phyloP scores from a whole-genome alignment of 2,797 vertebrate species.

The Smutsia gigantea region DNA sequence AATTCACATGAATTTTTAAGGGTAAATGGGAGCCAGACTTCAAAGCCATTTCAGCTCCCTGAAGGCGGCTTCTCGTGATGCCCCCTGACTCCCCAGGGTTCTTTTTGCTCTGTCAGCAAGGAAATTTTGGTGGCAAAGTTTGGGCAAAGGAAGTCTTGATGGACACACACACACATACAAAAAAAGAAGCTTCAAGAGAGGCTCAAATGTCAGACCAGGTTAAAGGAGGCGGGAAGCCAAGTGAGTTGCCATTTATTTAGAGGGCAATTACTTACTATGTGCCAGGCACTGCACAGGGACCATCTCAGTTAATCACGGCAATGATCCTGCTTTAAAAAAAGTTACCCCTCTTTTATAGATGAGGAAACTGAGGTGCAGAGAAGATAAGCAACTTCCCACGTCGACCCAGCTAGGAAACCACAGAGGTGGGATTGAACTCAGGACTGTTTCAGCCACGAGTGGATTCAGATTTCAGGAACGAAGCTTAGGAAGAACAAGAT shows the following conservation, averaged over 20 bases:
- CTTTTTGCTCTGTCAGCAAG: neutral
- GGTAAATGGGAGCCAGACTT: slow-evolving; percentile 54
- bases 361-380: neutral
- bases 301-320: neutral
- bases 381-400: neutral
- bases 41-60: slow-evolving; percentile 37
- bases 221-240: neutral
- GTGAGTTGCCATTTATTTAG: neutral
- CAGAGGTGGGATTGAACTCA: neutral
- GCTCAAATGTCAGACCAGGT: neutral
- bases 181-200: neutral
- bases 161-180: neutral
- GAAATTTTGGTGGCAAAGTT: neutral
- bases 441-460: neutral
- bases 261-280: neutral
- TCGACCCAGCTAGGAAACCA: neutral
- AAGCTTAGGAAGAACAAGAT: neutral
- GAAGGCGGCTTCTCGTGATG: neutral
- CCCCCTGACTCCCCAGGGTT: neutral
- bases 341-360: neutral
- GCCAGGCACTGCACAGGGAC: no score
- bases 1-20: slow-evolving; percentile 70
- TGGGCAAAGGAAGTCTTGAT: slow-evolving; percentile 26
- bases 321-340: neutral
- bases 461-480: neutral